phyloP scores from a whole-genome alignment of 2,113 vertebrate genomes.

The Syngnathus floridae region DNA sequence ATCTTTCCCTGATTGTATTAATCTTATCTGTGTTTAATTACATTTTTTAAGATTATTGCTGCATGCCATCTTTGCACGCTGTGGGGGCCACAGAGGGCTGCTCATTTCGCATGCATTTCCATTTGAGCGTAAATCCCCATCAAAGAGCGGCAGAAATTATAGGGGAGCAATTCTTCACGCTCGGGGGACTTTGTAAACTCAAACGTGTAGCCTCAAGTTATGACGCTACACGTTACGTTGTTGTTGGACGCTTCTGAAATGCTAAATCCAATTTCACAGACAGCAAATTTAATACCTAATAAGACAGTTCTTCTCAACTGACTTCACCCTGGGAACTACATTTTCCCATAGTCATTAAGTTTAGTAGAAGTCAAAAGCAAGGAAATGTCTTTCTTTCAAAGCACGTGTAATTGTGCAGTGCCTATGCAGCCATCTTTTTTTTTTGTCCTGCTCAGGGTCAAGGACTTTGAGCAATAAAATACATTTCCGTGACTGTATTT shows the following conservation, averaged over 20 bases:
- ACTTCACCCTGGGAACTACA: not conserved
- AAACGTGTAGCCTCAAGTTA: conserved; percentile 41
- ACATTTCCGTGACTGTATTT: not conserved
- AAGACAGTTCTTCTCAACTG: not conserved
- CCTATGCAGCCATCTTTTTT: not conserved
- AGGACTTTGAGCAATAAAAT: not conserved
- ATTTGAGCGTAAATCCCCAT: conserved; percentile 68
- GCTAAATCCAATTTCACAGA: not conserved
- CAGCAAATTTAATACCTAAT: conserved; percentile 7
- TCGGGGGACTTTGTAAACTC: conserved; percentile 51
- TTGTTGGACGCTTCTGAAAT: conserved; percentile 8
- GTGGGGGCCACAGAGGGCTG: conserved; percentile 67
- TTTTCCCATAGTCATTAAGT: not conserved
- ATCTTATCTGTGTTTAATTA: conserved; percentile 79
- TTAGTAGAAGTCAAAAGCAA: not conserved
- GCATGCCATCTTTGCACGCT: conserved; percentile 72
- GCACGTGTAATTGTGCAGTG: not conserved
- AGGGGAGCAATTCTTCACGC: conserved; percentile 38
- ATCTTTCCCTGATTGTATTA: conserved; percentile 73
- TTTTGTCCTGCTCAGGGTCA: not conserved
- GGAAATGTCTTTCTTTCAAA: not conserved
- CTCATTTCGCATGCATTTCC: conserved; percentile 71
- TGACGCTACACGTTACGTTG: not conserved
- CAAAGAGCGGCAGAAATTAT: conserved; percentile 56
- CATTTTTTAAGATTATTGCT: conserved; percentile 75